These are phyloP conservation scores for Pituophis catenifer DNA, from an alignment of 2,113 vertebrate species.

Conservation along the genomic window DNA sequence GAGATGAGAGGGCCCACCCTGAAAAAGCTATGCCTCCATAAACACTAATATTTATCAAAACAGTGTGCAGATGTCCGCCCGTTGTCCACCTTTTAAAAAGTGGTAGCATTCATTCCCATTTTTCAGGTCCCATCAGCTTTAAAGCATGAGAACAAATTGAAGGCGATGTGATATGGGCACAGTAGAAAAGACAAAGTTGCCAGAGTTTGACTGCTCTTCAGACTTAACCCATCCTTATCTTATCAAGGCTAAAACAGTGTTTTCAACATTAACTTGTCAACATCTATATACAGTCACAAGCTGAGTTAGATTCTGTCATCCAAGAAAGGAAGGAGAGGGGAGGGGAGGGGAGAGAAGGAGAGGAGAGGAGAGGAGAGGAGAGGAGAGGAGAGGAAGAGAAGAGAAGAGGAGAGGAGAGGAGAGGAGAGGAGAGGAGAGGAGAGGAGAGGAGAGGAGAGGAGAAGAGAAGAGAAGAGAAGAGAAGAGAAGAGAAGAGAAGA, in stretches of 20 bases:
- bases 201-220: not conserved
- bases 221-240: not conserved
- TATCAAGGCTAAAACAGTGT: not conserved
- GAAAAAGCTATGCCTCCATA: not conserved
- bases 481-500: too few relatives aligned
- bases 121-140: not conserved
- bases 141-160: not conserved
- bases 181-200: not conserved
- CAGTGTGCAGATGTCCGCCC: not conserved
- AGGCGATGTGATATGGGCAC: not conserved
- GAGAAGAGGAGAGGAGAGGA: too few relatives aligned
- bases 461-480: not conserved
- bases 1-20: not conserved
- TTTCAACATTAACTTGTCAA: not conserved
- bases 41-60: not conserved
- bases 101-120: not conserved
- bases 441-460: too few relatives aligned
- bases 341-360: too few relatives aligned
- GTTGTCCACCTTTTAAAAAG: not conserved
- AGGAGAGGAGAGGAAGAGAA: too few relatives aligned
- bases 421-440: not conserved
- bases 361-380: too few relatives aligned
- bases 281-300: not conserved
- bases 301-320: not conserved
- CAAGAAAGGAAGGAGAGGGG: not conserved